Evolutionary conservation across 1,140 invertebrate species (phyloP).

Genomic region (Chironomus striatipennis): DNA sequence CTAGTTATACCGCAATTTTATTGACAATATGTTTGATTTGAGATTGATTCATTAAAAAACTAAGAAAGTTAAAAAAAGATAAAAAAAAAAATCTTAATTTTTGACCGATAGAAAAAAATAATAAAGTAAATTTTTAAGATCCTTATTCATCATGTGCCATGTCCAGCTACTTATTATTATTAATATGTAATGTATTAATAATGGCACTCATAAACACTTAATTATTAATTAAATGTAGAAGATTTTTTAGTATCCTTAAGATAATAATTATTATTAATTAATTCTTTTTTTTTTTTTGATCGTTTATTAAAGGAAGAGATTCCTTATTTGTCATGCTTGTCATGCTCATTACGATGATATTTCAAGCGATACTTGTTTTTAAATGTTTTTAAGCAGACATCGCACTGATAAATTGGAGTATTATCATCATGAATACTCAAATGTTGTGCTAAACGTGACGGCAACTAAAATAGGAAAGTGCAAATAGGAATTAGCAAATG

Average conservation of each 20-base stretch:
- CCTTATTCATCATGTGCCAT: not conserved
- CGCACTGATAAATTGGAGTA: not conserved
- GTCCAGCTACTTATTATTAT: not conserved
- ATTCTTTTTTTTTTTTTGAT: too few species aligned
- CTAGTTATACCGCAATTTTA: constrained; percentile 12
- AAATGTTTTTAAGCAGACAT: not conserved
- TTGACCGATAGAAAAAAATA: not conserved
- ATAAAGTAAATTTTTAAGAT: not conserved
- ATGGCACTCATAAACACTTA: constrained; percentile 1
- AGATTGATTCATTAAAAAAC: not conserved
- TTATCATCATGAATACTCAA: not conserved
- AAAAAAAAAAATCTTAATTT: not conserved
- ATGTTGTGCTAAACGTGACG: not conserved
- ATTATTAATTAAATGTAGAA: not conserved
- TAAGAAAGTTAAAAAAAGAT: not conserved
- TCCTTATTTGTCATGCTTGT: not conserved
- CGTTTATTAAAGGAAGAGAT: not conserved
- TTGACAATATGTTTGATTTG: constrained; percentile 8
- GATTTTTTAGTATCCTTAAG: not conserved
- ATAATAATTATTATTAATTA: not conserved
- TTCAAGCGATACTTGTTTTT: constrained; percentile 21
- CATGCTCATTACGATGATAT: constrained; percentile 15
- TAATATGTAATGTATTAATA: not conserved
- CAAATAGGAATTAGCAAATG: not conserved
- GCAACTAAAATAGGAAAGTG: not conserved